These are phyloP conservation scores for Athalia rosae DNA, from an alignment of 2,888 invertebrate genomes.

Conservation along the genomic window DNA sequence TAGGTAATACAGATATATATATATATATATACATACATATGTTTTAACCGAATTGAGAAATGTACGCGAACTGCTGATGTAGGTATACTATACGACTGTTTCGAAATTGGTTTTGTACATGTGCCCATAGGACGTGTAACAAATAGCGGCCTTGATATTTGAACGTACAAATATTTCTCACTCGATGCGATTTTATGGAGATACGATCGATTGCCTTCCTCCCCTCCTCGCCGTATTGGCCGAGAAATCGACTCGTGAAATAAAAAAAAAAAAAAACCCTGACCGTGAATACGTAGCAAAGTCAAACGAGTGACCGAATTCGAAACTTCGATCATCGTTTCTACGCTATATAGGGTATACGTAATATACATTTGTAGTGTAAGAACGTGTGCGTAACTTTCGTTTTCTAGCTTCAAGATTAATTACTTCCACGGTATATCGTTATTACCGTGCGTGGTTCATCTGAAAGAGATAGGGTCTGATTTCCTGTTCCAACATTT, in stretches of 20 bases:
- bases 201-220: neutral
- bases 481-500: conserved; percentile 12
- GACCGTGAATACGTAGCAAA: conserved; percentile 5
- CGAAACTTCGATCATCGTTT: too few species aligned
- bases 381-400: neutral
- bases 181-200: neutral
- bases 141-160: conserved; percentile 42
- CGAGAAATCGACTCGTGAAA: neutral
- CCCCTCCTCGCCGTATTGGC: neutral
- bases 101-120: conserved; percentile 15
- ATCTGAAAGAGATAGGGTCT: neutral
- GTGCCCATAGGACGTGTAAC: neutral
- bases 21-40: neutral
- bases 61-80: conserved; percentile 13
- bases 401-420: neutral
- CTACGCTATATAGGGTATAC: neutral
- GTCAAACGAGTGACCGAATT: too few species aligned
- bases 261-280: conserved; percentile 8
- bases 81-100: conserved; percentile 1
- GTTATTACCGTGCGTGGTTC: too few species aligned
- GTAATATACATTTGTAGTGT: neutral
- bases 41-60: too few species aligned
- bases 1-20: conserved; percentile 6
- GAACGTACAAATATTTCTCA: conserved; percentile 7
- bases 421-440: too few species aligned